Base-by-base conservation (phyloP, 2,797 vertebrate species). In the Enteromius thamalakanensis region DNA sequence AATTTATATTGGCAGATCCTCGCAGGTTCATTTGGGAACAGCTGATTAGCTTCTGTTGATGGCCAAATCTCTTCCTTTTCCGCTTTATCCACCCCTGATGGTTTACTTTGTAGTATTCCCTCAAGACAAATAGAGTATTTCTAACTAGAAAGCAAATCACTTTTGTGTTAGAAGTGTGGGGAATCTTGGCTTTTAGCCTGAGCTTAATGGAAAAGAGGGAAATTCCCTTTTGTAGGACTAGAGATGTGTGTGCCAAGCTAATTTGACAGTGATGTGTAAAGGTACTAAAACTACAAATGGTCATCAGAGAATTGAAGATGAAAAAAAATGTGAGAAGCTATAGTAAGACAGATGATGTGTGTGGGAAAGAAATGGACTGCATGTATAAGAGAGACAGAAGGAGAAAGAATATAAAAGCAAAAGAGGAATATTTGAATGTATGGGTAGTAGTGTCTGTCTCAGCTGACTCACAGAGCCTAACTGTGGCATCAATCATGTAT, bases 91-190 rank as follows among this genome's bases (percentile, higher is more conserved):
- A 47, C 70, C 62, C 70, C 47, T 75, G 19, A 75, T 75, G 68
- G 51, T 26, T 77, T 79, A 55, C 68, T 82, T 85, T 55, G 69
- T 64, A 40, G 62, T 62, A 37, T 72, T 67, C 80, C 45, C 68
- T 65, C 4, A 70, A 81, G 67, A 81, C 74, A 85, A 76, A 70
- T 64, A 53, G 84, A 82, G 80, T 85, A 85, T 26, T 74, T 65
- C 75, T 79, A 45, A 74, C 60, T 37, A 82, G 74, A 79, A 55
- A 58, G 49, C 68, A 26, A 78, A 51, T 40, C 29, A 10, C 12
- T 49, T 78, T 75, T 77, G 76, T 70, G 37, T 70, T 55, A 49
- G 72, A 80, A 70, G 79, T 64, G 40, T 45, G 72, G 55, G 78
- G 49, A 58, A 65, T 79, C 47, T 82, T 74, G 75, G 68, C 74